Evolutionary conservation across 2,797 vertebrate genomes (phyloP).

Genomic region (Rhinogobio ventralis): DNA sequence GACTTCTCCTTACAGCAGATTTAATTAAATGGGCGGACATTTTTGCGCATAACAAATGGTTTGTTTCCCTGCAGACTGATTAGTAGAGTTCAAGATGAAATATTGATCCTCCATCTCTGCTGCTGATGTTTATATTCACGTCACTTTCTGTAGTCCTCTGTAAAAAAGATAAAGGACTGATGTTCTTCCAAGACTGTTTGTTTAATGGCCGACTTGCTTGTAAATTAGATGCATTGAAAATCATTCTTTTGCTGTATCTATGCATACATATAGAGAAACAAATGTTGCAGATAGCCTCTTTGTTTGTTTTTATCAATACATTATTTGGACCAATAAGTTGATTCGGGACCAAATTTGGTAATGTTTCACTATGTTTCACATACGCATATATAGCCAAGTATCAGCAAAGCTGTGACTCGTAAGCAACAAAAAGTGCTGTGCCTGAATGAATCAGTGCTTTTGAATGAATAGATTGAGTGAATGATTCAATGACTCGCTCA

Average conservation of each 20-base stretch:
- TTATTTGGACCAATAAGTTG: background rate
- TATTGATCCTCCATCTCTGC: constrained; percentile 73
- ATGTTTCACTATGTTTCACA: background rate
- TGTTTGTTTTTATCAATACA: background rate
- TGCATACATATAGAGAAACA: background rate
- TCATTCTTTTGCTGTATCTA: background rate
- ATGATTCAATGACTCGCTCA: background rate
- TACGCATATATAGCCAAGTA: background rate
- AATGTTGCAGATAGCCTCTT: background rate
- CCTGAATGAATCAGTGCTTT: background rate
- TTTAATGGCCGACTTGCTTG: background rate
- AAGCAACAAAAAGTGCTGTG: background rate
- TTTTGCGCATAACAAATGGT: constrained; percentile 76
- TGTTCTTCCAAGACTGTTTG: constrained; percentile 7
- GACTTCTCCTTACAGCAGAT: constrained; percentile 67
- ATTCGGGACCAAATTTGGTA: no score
- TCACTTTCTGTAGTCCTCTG: constrained; percentile 63
- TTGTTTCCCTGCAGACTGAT: constrained; percentile 72
- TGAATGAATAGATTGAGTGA: background rate
- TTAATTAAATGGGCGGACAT: constrained; percentile 85
- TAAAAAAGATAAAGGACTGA: constrained; percentile 35
- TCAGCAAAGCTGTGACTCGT: background rate
- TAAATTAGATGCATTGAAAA: background rate
- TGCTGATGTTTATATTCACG: constrained; percentile 66
- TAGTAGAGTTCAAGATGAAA: constrained; percentile 78